Percentiles rank a stretch among this genome's conserved stretches.
Evolutionary conservation across 1,140 invertebrate species (phyloP).

Genomic region (Danaus melanippus): DNA sequence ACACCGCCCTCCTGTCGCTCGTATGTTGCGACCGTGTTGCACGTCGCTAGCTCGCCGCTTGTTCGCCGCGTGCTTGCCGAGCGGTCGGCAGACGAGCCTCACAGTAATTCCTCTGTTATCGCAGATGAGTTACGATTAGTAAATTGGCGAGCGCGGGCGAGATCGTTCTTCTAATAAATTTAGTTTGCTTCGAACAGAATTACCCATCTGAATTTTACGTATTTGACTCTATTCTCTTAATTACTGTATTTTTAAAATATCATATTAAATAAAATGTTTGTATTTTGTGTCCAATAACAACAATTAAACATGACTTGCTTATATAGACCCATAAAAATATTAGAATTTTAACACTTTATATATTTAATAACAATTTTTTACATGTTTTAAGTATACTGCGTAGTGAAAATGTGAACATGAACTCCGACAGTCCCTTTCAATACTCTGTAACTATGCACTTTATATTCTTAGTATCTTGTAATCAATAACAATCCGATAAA

Average conservation of each 20-base stretch:
- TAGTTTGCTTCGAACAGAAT: slow-evolving; percentile 29
- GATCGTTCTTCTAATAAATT: slow-evolving; percentile 52
- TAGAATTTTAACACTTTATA: too few relatives aligned
- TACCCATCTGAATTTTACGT: slow-evolving; percentile 21
- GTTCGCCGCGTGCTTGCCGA: not conserved
- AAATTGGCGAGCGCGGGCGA: slow-evolving; percentile 53
- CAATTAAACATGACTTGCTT: too few relatives aligned
- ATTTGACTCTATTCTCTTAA: slow-evolving; percentile 14
- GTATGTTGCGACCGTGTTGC: slow-evolving; percentile 2
- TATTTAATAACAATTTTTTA: too few relatives aligned
- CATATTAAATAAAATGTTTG: too few relatives aligned
- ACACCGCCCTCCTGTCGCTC: not conserved
- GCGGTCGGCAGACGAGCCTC: not conserved
- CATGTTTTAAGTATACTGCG: too few relatives aligned
- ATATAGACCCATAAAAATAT: too few relatives aligned
- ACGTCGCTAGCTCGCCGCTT: not conserved
- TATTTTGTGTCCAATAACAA: too few relatives aligned
- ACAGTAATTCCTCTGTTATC: slow-evolving; percentile 35
- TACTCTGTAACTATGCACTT: too few relatives aligned
- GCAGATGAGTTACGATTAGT: slow-evolving; percentile 58
- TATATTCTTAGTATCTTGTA: too few relatives aligned
- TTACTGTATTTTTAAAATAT: not conserved
- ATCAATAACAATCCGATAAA: too few relatives aligned
- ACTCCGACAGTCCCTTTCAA: too few relatives aligned
- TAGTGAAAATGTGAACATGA: too few relatives aligned